Evolutionary conservation across 53 echinoderm and acorn worm species (phyloP), one percentile per base, ranked within the genome.

Genomic region (Crossaster papposus): DNA sequence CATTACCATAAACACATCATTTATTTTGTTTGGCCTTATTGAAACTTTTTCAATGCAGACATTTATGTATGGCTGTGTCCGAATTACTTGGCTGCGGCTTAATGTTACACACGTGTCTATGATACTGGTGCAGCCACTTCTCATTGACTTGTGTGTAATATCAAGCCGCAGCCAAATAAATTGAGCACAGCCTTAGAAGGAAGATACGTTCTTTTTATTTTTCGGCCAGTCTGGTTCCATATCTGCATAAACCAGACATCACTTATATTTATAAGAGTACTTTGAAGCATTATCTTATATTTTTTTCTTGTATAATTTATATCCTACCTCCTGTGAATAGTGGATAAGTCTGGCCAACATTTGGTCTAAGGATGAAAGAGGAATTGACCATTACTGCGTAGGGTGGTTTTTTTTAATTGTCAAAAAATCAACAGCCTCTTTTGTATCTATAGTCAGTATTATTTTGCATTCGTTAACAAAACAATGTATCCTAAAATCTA

Each of bases 361-460:
- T 84, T 84, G 84, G 84, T 38, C 72, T 71, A 3, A 22, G 9
- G 51, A 37, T 52, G 26, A 30, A n/a, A 71, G 51, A 35, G 72
- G 84, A 84, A 51, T 72, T 72, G 65, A 70, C 72, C 84, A 84
- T 72, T 84, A n/a, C 52, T 53, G 72, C 71, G 72, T 32, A 54
- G 84, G 83, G 70, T 32, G 70, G 36, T 37, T 44, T 72, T 37
- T 44, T 72, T 72, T 84, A 14, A 84, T 84, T 84, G 84, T 72
- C 84, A 84, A 84, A 84, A 84, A 72, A 84, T 50, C 31, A 29
- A 72, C 12, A 28, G 31, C 37, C 29, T 71, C 51, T 84, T 54
- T 38, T 82, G 65, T 65, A 65, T 84, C 51, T 72, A 84, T 71
- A 84, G 72, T 84, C 84, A 72, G 84, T 84, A 84, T 84, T 84